Conservation (phyloP, 2,797 vertebrate species). For the Parambassis ranga region DNA sequence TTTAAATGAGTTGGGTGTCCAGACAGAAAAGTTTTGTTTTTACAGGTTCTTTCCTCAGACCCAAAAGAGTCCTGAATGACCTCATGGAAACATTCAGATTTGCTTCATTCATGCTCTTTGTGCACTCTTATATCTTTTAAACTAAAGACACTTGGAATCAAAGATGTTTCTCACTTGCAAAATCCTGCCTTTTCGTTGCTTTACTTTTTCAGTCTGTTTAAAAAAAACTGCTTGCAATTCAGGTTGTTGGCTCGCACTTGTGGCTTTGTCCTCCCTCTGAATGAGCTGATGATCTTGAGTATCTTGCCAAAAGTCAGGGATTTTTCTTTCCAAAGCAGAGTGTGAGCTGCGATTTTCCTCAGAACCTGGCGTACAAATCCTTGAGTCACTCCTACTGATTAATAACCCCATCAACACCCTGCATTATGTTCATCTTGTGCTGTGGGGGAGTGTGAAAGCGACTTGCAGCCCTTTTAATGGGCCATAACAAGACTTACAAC, state of each 20-base stretch:
- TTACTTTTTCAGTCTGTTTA: not conserved
- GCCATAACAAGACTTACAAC: constrained; percentile 8
- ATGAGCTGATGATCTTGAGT: not conserved
- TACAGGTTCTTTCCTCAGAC: too few relatives aligned
- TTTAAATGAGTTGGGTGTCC: not conserved
- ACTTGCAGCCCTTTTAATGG: constrained; percentile 5
- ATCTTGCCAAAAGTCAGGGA: not conserved
- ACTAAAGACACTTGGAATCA: too few relatives aligned
- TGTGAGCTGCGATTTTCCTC: not conserved
- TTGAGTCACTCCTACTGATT: constrained; percentile 13
- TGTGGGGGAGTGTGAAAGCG: not conserved
- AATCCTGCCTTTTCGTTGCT: not conserved
- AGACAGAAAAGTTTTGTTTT: not conserved
- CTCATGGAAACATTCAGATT: too few relatives aligned
- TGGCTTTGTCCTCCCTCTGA: not conserved
- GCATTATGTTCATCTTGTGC: constrained; percentile 8
- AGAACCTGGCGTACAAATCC: not conserved
- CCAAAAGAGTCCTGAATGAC: too few relatives aligned
- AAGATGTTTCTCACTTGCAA: too few relatives aligned
- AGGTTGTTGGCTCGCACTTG: not conserved
- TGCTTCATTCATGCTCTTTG: too few relatives aligned
- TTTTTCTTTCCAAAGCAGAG: constrained; percentile 14
- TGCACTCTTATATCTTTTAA: too few relatives aligned
- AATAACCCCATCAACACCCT: constrained; percentile 20
- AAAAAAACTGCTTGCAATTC: not conserved